Evolutionary conservation across 2,888 invertebrate species (phyloP).

Genomic region (Platynereis dumerilii): DNA sequence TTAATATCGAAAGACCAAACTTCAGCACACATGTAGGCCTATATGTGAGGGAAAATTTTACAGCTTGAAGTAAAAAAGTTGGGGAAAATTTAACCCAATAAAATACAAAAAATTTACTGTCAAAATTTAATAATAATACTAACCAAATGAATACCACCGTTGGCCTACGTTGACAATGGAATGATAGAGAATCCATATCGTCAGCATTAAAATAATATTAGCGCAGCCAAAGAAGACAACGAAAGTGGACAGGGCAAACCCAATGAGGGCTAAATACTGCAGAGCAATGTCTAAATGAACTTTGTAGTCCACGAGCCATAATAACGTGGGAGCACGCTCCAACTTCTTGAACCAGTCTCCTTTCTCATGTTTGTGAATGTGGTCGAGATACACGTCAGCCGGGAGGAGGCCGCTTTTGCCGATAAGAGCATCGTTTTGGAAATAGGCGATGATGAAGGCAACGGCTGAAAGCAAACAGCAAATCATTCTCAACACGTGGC

Average conservation of each 20-base stretch:
- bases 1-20: too few relatives aligned
- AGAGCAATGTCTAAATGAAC: conserved; percentile 46
- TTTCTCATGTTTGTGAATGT: conserved; percentile 40
- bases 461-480: conserved; percentile 49
- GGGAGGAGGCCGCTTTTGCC: conserved; percentile 62
- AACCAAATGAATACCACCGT: conserved; percentile 57
- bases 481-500: background rate
- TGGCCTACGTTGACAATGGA: conserved; percentile 63
- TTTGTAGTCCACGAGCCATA: conserved; percentile 58
- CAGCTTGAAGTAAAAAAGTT: too few relatives aligned
- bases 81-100: too few relatives aligned
- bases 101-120: too few relatives aligned
- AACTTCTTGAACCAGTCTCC: conserved; percentile 41
- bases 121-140: conserved; percentile 25
- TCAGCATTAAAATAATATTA: conserved; percentile 59
- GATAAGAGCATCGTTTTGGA: conserved; percentile 61
- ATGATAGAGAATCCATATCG: conserved; percentile 63
- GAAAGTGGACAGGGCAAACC: conserved; percentile 52
- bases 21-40: too few relatives aligned
- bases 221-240: conserved; percentile 58
- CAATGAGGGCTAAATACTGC: conserved; percentile 54
- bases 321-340: conserved; percentile 50
- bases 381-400: conserved; percentile 48
- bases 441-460: conserved; percentile 61
- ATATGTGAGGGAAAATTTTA: too few relatives aligned